Evolutionary conservation across 64 coral and sea anemone species (phyloP), one percentile per base, ranked within the genome.

Genomic region (Orbicella faveolata): DNA sequence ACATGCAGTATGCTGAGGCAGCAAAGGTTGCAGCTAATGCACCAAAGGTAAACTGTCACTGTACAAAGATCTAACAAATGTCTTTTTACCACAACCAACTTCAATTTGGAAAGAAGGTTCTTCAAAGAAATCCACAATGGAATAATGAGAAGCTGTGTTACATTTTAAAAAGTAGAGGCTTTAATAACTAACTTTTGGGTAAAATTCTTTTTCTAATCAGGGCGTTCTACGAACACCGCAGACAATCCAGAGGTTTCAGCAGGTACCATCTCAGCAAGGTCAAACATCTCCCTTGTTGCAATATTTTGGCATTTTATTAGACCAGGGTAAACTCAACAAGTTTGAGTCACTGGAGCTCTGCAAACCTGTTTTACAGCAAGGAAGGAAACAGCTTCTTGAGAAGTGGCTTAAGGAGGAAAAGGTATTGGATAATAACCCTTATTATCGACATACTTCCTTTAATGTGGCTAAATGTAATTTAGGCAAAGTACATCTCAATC

Each of bases 371-470:
- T 88, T 99, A 57, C 97, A 99, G 59, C 97, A 99, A 73, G 97
- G 97, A 34, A 89, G 93, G 63, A 99, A 99, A 70, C 97, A 99
- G 52, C 86, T 99, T 70, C 85, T 99, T 57, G 97, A 99, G 85
- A 99, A 99, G 85, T 99, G 97, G 97, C 89, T 99, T 16, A 99
- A 99, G 69, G 97, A 99, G 78, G 97, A 99, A 54, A 99, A 99
- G 91, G 97, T 99, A 89, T 48, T 48, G 6, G 6, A 48, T 48
- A 48, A 48, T 48, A 48, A 48, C 4, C 41, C 41, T 48, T 48
- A 48, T 48, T 48, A 5, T 48, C 41, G 6, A 48, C 41, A 48
- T 6, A 48, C 41, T 5, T 48, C 41, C 41, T 48, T 3, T 48
- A 48, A 48, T 48, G 41, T 48, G 41, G 41, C 41, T 48, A 48